Percentiles rank a stretch among this genome's conserved stretches.
phyloP scores from a whole-genome alignment of 1,140 invertebrate species.

The Elymnias hypermnestra region DNA sequence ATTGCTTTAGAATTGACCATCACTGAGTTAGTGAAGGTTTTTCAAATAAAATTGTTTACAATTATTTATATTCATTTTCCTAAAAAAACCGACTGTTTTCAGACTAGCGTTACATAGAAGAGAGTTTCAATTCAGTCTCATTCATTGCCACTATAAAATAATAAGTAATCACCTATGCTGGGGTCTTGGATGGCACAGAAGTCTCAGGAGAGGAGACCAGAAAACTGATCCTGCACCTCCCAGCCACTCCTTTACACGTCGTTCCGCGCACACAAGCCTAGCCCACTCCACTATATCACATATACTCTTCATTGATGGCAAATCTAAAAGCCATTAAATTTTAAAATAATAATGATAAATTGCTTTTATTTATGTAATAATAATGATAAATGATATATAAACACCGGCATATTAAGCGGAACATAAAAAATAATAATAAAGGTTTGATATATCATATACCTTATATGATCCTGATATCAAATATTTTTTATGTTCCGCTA shows the following conservation, averaged over 20 bases:
- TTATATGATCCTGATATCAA: no score
- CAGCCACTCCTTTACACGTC: constrained; percentile 90
- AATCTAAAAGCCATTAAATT: constrained; percentile 14
- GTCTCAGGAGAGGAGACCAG: constrained; percentile 87
- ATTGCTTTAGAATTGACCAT: no score
- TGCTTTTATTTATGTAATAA: not conserved
- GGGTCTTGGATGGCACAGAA: constrained; percentile 81
- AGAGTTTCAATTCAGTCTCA: no score
- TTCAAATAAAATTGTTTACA: no score
- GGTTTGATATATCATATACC: not conserved
- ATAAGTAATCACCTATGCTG: constrained; percentile 53
- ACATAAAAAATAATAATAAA: not conserved
- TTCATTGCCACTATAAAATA: no score
- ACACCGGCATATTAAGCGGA: not conserved
- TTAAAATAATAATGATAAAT: not conserved
- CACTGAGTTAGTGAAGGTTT: no score
- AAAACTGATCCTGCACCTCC: constrained; percentile 86
- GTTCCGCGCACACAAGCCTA: constrained; percentile 86
- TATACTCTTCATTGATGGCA: constrained; percentile 61
- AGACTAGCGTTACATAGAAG: no score
- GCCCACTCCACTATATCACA: constrained; percentile 87
- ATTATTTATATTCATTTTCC: no score
- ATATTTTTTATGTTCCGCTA: no score
- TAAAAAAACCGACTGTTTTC: no score
- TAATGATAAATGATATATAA: not conserved